Evolutionary conservation across 2,888 invertebrate species (phyloP), one percentile per base, ranked within the genome.

Genomic region (Mesoligia furuncula): DNA sequence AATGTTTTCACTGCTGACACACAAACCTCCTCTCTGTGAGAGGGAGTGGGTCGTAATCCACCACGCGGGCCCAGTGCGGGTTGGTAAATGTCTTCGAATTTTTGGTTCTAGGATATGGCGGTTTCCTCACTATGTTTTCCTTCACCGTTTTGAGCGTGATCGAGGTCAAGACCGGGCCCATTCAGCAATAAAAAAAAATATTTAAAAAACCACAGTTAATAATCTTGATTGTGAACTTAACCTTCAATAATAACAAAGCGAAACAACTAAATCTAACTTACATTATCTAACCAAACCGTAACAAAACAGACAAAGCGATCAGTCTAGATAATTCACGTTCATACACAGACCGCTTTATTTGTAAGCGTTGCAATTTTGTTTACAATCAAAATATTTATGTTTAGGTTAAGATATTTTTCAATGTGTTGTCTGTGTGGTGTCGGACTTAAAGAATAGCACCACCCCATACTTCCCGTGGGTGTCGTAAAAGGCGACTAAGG

Each of bases 261-360:
- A 24, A 45, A 61, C 51, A 68, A 24, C 17, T 17, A 77, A 77
- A 64, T 57, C 48, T 17, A 83, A 64, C 51, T 42, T 11, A n/a
- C 42, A 42, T 59, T 73, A 70, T 27, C 51, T 74, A 74, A 72
- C 72, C 42, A 51, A 57, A 36, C 62, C 48, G 57, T 79, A 81
- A 69, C 64, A 61, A 65, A 71, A 27, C 67, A 45, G 31, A 66
- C 77, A 62, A 73, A 72, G 9, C 61, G 64, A 65, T 70, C 69
- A 68, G 65, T 72, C 80, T 75, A 73, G 81, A 73, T 81, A 73
- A 75, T 81, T 66, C 27, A 54, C 54, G 54, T 24, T 54, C 24
- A 54, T 24, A 54, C 20, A 3, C 45, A 45, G 45, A 42, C 8
- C 8, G 20, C 51, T 51, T 9, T 51, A 51, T 51, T 51, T 24